Base-by-base conservation (phyloP, 2,888 invertebrate genomes). In the Plemyria rubiginata region DNA sequence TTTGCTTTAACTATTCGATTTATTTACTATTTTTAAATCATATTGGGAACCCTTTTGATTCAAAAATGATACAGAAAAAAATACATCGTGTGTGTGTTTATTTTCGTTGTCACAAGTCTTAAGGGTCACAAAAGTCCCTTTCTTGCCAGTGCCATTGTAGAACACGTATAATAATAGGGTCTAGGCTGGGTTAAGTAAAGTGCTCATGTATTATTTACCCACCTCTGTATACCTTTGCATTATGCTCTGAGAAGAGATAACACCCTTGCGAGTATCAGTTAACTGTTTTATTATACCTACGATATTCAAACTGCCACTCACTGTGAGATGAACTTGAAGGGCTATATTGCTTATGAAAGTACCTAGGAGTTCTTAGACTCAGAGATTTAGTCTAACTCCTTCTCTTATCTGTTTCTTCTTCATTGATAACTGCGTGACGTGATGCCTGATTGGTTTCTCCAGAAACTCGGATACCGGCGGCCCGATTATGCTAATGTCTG, bases 161-260 rank as follows among this genome's bases (percentile, higher is more conserved):
- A 45, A 16, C 4, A 16, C 9, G 45, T 45, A 16, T 45, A 45
- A 15, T 15, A 15, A 75, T 70, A 75, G 74, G 36, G 75, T 71
- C 71, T 66, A 76, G 73, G 77, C 76, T 28, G 67, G 63, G 67
- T 85, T 85, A 84, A 82, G 82, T 80, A 80, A 82, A 78, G 74
- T 75, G 72, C 82, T 90, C 87, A 88, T 90, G 88, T 88, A 90
- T 90, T 90, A 90, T 90, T 87, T 85, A 89, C 77, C 65, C 67
- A 68, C 75, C 71, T 78, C 75, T 79, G 78, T 79, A 61, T 66
- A 76, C 76, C 76, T 76, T 78, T 76, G 72, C 73, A 76, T 82
- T 73, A 78, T 78, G 79, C 80, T 79, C 79, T 76, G 70, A 70
- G 55, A 66, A 76, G 69, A 76, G 76, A 74, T 81, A 79, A 75